These are phyloP conservation scores for Ecliptopera silaceata DNA, from an alignment of 2,888 invertebrate genomes.

Conservation along the genomic window DNA sequence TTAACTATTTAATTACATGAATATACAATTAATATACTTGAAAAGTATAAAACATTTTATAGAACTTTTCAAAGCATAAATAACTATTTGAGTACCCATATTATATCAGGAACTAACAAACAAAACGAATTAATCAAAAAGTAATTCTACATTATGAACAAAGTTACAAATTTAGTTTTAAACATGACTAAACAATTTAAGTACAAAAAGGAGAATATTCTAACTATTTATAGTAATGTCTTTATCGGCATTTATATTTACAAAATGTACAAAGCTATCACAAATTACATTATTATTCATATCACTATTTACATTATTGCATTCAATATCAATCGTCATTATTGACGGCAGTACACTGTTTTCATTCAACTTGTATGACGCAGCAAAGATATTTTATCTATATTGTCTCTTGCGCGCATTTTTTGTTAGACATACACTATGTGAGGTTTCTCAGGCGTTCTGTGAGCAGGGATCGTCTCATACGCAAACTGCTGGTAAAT, in stretches of 20 bases:
- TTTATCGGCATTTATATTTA: constrained; percentile 75
- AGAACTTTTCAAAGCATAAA: constrained; percentile 61
- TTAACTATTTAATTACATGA: constrained; percentile 68
- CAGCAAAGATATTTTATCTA: constrained; percentile 65
- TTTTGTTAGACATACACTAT: constrained; percentile 84
- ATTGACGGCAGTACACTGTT: constrained; percentile 58
- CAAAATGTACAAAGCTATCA: constrained; percentile 82
- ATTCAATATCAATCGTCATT: constrained; percentile 62
- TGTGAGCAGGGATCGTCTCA: constrained; percentile 79
- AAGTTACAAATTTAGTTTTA: constrained; percentile 44
- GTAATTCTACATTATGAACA: constrained; percentile 51
- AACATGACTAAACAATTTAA: constrained; percentile 71
- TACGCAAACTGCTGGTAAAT: constrained; percentile 81
- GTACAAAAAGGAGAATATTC: constrained; percentile 73
- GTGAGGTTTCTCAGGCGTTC: constrained; percentile 82
- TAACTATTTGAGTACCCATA: constrained; percentile 63
- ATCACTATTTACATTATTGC: constrained; percentile 83
- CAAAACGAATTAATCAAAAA: constrained; percentile 56
- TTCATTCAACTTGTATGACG: constrained; percentile 56
- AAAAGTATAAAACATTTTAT: constrained; percentile 53
- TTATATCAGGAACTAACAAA: constrained; percentile 65
- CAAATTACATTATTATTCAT: constrained; percentile 77
- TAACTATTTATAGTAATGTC: constrained; percentile 56
- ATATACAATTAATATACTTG: constrained; percentile 57
- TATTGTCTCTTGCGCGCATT: constrained; percentile 70